Base-by-base conservation (phyloP, 2,888 invertebrate genomes). In the Erannis defoliaria region DNA sequence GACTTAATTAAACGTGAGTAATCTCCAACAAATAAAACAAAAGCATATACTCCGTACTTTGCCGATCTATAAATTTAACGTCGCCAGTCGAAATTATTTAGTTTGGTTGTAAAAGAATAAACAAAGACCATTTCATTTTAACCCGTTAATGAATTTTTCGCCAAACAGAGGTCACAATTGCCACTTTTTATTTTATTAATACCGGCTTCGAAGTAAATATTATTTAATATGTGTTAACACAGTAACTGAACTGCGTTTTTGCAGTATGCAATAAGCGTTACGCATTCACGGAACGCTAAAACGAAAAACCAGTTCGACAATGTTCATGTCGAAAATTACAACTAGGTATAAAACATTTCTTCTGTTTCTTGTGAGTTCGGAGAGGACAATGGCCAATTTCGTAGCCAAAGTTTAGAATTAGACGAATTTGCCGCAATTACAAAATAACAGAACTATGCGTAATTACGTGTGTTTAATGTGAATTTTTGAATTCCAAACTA, bases 351-450 rank as follows among this genome's bases (percentile, higher is more conserved):
- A 29, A 53, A 10, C 0, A 10, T 10, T 19, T 67, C 70, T 65
- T 59, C 60, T 35, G 58, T 59, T 63, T 19, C 16, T 62, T 68
- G 48, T 4, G 10, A 19, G 0, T 55, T 55, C 60, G 55, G 55
- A 66, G 61, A 66, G 55, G 49, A 82, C 82, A 83, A 83, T 82
- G 70, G 78, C 67, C 67, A 68, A 78, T 83, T 82, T 63, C 51
- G 61, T 51, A 56, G 62, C 57, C 55, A 67, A 63, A 70, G 62
- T 57, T 55, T 64, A 31, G 31, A 48, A 33, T 48, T 53, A 55
- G 51, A 55, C 10, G 9, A 42, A 51, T 66, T 26, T 35, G 50
- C 42, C 18, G 46, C 46, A 71, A 72, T 75, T 77, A 74, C 46
- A 55, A 26, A 64, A 63, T 59, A 63, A 64, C 55, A 48, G 55